phyloP scores from a whole-genome alignment of 1,140 invertebrate genomes.

The Heliconius congener region DNA sequence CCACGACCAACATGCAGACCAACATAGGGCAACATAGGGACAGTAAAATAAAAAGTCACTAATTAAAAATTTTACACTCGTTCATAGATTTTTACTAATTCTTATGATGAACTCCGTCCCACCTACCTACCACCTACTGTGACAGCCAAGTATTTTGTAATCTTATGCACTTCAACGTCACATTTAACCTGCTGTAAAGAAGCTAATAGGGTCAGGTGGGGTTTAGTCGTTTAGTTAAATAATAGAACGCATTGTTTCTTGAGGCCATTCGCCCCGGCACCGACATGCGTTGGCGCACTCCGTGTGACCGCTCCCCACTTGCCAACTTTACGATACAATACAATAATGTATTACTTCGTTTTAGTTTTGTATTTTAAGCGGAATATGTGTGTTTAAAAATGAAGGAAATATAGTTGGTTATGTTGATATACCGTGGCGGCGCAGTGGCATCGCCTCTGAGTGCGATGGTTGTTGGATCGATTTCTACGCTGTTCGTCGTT shows the following conservation, averaged over 20 bases:
- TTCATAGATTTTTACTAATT: no score
- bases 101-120: not conserved
- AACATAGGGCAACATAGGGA: no score
- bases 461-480: no score
- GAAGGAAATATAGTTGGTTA: not conserved
- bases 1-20: no score
- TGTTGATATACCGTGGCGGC: no score
- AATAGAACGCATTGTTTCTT: slow-evolving; percentile 51
- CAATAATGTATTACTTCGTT: slow-evolving; percentile 4
- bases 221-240: slow-evolving; percentile 47
- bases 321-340: slow-evolving; percentile 19
- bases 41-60: no score
- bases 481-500: no score
- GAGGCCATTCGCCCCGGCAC: slow-evolving; percentile 49
- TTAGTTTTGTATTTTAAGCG: not conserved
- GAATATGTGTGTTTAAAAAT: not conserved
- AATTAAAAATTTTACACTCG: no score
- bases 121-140: not conserved
- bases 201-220: slow-evolving; percentile 47
- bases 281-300: slow-evolving; percentile 51
- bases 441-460: no score
- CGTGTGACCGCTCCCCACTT: slow-evolving; percentile 41
- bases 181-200: slow-evolving; percentile 36
- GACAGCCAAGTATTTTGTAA: not conserved
- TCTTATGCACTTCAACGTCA: slow-evolving; percentile 2